A percentile compares a stretch with the other conserved stretches of the same genome.
Conservation (phyloP, 2,113 vertebrate species). For the Silurus glanis region DNA sequence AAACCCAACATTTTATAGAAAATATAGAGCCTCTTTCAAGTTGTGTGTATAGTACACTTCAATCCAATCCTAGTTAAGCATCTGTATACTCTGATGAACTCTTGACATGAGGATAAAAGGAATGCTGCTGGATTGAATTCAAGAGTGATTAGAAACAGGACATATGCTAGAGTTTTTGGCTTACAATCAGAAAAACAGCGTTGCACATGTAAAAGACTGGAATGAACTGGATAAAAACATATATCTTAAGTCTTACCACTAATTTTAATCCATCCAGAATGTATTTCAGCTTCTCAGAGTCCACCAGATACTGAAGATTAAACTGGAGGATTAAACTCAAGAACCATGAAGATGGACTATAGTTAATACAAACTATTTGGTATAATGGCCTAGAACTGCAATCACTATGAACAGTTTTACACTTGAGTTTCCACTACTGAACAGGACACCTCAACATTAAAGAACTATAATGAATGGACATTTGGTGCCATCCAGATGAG, state of each 20-base stretch:
- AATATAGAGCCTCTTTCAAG: background rate
- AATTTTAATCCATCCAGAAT: background rate
- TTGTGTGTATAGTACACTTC: too few species aligned
- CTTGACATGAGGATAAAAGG: conserved; percentile 10
- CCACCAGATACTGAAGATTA: background rate
- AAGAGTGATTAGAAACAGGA: conserved; percentile 39
- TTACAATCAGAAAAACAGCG: conserved; percentile 17
- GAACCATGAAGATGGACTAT: too few species aligned
- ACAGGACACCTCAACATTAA: too few species aligned
- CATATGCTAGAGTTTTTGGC: conserved; percentile 11
- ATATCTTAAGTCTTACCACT: conserved; percentile 14
- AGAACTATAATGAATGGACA: too few species aligned
- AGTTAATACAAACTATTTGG: too few species aligned
- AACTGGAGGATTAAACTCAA: too few species aligned
- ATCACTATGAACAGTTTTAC: too few species aligned
- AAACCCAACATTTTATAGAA: background rate
- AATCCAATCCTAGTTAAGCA: background rate
- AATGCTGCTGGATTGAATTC: conserved; percentile 12
- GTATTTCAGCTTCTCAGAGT: background rate
- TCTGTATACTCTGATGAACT: conserved; percentile 7
- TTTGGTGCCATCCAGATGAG: too few species aligned
- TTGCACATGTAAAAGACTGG: conserved; percentile 22
- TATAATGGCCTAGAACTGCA: too few species aligned
- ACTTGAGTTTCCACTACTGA: too few species aligned
- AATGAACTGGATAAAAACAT: conserved; percentile 5